Evolutionary conservation across 2,113 vertebrate genomes (phyloP), one percentile per base, ranked within the genome.

Genomic region (Panthera leo): DNA sequence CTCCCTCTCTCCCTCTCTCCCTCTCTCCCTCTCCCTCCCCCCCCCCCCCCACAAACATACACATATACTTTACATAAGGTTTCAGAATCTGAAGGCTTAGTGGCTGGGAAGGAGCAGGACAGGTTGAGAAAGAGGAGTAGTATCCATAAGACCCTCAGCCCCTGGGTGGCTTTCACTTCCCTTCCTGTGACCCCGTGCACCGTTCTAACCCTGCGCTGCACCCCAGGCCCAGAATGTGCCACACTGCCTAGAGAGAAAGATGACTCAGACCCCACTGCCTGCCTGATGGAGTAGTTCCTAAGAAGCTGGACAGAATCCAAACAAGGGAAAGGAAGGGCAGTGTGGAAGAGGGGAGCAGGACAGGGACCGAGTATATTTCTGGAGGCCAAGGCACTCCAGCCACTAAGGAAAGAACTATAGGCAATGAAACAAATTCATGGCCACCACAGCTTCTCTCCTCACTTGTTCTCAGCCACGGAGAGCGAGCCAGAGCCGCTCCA

Each of bases 221-320:
- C 80, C 70, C 88, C 31, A 27, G 58, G 89, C 76, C 29, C 53
- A 79, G 51, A 55, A 36, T 61, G 39, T 36, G 48, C 90, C 70
- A 86, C 88, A 0, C 61, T 12, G n/a, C 73, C 53, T 80, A n/a
- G 85, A 94, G 75, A 70, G 61, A 68, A 86, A 91, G 51, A 85
- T 76, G 96, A 80, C 91, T 92, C 88, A 53, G 71, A 67, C 95
- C 90, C 93, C 75, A n/a, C 48, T 34, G 34, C 89, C 91, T 89
- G 3, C 85, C 83, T 39, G 75, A 42, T 3, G 83, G 89, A 97
- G 75, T 65, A 82, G 39, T 63, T 91, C 65, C 89, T 95, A 31
- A 89, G 65, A 73, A 96, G 23, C 70, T 36, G 71, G 92, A 83
- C 65, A 88, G 87, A 76, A 94, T 87, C 84, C 92, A 89, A 68